A percentile compares a stretch with the other conserved stretches of the same genome.
phyloP scores from a whole-genome alignment of 1,140 invertebrate species.

The Drosophila serrata region DNA sequence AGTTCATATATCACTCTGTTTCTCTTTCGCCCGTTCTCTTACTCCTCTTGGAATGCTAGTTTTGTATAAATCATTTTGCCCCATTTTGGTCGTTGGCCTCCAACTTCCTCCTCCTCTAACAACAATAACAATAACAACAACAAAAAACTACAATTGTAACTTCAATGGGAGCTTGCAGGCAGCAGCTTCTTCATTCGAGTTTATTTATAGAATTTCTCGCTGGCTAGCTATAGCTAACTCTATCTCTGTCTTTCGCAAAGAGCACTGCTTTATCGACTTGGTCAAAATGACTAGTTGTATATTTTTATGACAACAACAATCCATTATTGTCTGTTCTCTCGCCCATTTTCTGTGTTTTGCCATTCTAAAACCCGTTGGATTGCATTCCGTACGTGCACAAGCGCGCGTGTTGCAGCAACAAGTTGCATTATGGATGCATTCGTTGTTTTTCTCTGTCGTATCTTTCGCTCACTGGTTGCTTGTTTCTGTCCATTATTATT shows the following conservation, averaged over 20 bases:
- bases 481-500: conserved; percentile 19
- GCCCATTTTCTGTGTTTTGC: conserved; percentile 7
- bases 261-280: conserved; percentile 28
- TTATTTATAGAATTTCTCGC: conserved; percentile 65
- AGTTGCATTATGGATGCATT: conserved; percentile 57
- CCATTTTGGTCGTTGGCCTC: conserved; percentile 68
- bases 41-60: conserved; percentile 13
- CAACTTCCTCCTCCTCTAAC: conserved; percentile 14
- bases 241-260: conserved; percentile 7
- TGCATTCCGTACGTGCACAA: conserved; percentile 57
- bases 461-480: background rate
- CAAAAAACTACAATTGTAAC: conserved; percentile 9
- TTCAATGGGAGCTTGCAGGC: conserved; percentile 15
- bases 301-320: conserved; percentile 41
- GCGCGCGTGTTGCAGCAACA: conserved; percentile 50
- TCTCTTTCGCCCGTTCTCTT: background rate
- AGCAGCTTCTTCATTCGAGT: conserved; percentile 36
- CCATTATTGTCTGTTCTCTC: conserved; percentile 33
- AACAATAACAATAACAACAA: background rate
- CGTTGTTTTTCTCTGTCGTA: conserved; percentile 17
- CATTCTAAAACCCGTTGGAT: conserved; percentile 69
- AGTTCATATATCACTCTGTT: conserved; percentile 4
- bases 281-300: conserved; percentile 32
- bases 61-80: conserved; percentile 56
- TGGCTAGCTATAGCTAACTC: background rate